Evolutionary conservation across 2,888 invertebrate genomes (phyloP).

Genomic region (Listrodromus nycthemerus): DNA sequence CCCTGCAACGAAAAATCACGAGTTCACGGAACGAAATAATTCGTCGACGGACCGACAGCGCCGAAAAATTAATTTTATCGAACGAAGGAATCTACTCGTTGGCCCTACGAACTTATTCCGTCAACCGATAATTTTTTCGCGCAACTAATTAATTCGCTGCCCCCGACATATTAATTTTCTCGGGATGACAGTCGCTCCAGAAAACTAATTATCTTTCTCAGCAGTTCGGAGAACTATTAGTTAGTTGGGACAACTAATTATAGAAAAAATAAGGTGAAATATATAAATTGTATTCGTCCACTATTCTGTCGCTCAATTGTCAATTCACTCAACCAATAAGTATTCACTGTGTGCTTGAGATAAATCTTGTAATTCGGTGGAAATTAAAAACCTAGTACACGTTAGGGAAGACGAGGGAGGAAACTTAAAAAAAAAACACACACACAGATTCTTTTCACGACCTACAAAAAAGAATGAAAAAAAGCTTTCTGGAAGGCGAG

Average conservation of each 20-base stretch:
- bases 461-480: conserved; percentile 13
- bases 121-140: not conserved
- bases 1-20: not conserved
- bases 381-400: not conserved
- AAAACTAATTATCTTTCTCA: not conserved
- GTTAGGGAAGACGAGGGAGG: not conserved
- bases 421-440: not conserved
- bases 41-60: not conserved
- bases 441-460: not conserved
- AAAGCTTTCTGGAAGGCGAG: conserved; percentile 37
- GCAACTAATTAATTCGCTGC: not conserved
- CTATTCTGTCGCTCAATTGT: not conserved
- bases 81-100: not conserved
- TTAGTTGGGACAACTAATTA: not conserved
- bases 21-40: not conserved
- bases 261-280: not conserved
- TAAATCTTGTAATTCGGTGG: not conserved
- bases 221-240: not conserved
- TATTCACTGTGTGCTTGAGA: not conserved
- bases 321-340: not conserved
- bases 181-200: not conserved
- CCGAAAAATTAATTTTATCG: not conserved
- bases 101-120: not conserved
- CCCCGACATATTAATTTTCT: too few relatives aligned
- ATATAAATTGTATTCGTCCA: not conserved